These are phyloP conservation scores for Ypsolopha scabrella DNA, from an alignment of 2,888 invertebrate species.

Conservation along the genomic window DNA sequence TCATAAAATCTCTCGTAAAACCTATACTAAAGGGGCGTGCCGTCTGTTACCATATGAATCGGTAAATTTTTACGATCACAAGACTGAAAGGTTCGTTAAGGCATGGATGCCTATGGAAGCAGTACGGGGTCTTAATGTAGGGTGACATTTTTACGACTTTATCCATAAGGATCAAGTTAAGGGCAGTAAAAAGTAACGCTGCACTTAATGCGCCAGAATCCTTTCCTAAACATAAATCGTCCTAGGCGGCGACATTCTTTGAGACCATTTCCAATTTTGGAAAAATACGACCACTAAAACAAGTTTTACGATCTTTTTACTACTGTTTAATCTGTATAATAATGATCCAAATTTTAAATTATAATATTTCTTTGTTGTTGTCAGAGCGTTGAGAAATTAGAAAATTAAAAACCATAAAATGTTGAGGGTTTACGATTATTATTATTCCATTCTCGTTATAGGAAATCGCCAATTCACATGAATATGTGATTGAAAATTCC, in stretches of 20 bases:
- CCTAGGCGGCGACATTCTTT: constrained; percentile 44
- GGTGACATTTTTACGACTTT: constrained; percentile 54
- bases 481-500: neutral
- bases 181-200: constrained; percentile 13
- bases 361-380: constrained; percentile 2
- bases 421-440: neutral
- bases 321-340: constrained; percentile 60
- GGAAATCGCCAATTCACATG: neutral
- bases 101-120: constrained; percentile 24
- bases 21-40: constrained; percentile 16
- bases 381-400: neutral
- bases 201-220: constrained; percentile 40
- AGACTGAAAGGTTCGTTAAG: constrained; percentile 43
- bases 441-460: neutral
- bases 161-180: constrained; percentile 33
- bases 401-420: neutral
- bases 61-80: constrained; percentile 37
- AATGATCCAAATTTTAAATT: constrained; percentile 18
- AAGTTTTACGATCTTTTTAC: constrained; percentile 55
- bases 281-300: constrained; percentile 55
- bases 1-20: constrained; percentile 41
- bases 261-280: constrained; percentile 48
- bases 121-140: constrained; percentile 14
- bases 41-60: constrained; percentile 24
- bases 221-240: constrained; percentile 35